phyloP scores from a whole-genome alignment of 2,888 invertebrate species.

The Sphaeridia pumilis region DNA sequence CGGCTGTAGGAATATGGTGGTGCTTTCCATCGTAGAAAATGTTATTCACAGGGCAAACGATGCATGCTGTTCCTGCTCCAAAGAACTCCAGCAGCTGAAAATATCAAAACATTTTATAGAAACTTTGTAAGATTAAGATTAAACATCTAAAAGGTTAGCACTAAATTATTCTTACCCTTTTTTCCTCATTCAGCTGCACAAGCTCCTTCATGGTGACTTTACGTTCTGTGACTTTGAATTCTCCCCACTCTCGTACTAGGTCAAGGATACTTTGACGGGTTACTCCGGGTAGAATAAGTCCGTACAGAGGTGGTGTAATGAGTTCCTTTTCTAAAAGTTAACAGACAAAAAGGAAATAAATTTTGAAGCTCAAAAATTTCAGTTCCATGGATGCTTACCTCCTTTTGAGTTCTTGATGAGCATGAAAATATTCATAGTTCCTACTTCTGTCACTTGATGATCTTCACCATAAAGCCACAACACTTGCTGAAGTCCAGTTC shows the following conservation, averaged over 20 bases:
- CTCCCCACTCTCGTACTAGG: slow-evolving; percentile 68
- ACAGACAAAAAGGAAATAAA: no score
- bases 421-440: slow-evolving; percentile 96
- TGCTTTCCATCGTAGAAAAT: slow-evolving; percentile 64
- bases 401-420: slow-evolving; percentile 76
- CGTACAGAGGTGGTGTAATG: slow-evolving; percentile 82
- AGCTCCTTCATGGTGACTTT: slow-evolving; percentile 74
- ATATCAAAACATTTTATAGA: background rate
- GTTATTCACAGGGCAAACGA: slow-evolving; percentile 80
- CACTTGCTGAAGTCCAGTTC: slow-evolving; percentile 77
- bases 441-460: slow-evolving; percentile 89
- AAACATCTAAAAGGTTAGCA: background rate
- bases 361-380: no score
- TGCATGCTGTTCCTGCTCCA: slow-evolving; percentile 94
- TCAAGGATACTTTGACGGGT: slow-evolving; percentile 81
- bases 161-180: slow-evolving; percentile 62
- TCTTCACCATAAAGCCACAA: slow-evolving; percentile 92
- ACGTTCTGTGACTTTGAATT: slow-evolving; percentile 69
- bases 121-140: background rate
- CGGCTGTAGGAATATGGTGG: slow-evolving; percentile 59
- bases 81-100: slow-evolving; percentile 83
- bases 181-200: slow-evolving; percentile 57
- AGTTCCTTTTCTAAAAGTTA: slow-evolving; percentile 65
- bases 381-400: slow-evolving; percentile 50
- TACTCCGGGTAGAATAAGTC: slow-evolving; percentile 89